Conservation (phyloP, 2,797 vertebrate genomes). For the Channallabes apus region DNA sequence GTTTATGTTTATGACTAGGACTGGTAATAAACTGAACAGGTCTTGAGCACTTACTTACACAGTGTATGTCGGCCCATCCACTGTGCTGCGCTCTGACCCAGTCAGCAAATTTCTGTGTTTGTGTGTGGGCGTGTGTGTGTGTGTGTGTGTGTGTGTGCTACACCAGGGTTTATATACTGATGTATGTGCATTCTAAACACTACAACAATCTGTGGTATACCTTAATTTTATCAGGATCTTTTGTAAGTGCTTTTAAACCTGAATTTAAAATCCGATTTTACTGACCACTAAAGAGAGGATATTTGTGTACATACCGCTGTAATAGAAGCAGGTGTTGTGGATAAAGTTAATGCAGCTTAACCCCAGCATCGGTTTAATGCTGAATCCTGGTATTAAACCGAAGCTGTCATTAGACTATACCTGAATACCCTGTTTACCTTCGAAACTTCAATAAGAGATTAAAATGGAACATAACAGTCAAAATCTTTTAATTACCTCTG, state of each 20-base stretch:
- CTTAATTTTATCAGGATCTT: constrained; percentile 57
- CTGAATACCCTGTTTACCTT: constrained; percentile 56
- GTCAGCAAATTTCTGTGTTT: constrained; percentile 76
- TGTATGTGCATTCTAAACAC: constrained; percentile 63
- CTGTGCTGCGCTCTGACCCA: constrained; percentile 69
- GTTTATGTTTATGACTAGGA: constrained; percentile 18
- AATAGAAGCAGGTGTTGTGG: constrained; percentile 32
- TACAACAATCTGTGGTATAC: constrained; percentile 47
- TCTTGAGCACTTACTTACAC: constrained; percentile 74
- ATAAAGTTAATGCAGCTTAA: constrained; percentile 29
- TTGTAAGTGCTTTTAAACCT: constrained; percentile 48
- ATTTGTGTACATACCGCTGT: constrained; percentile 47
- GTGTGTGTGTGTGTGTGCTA: constrained; percentile 6
- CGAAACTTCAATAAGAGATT: constrained; percentile 53
- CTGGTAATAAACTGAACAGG: constrained; percentile 3
- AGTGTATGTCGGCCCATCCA: constrained; percentile 73
- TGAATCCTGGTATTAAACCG: constrained; percentile 62
- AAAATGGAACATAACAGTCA: constrained; percentile 31
- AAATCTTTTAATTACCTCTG: constrained; percentile 22
- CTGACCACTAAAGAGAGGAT: constrained; percentile 60
- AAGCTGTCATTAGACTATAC: constrained; percentile 64
- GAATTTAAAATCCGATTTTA: constrained; percentile 57
- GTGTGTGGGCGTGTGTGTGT: constrained; percentile 53
- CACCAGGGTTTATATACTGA: constrained; percentile 54
- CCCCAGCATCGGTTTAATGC: constrained; percentile 53